Conservation (phyloP, 2,797 vertebrate species). For the Arnoldichthys spilopterus region DNA sequence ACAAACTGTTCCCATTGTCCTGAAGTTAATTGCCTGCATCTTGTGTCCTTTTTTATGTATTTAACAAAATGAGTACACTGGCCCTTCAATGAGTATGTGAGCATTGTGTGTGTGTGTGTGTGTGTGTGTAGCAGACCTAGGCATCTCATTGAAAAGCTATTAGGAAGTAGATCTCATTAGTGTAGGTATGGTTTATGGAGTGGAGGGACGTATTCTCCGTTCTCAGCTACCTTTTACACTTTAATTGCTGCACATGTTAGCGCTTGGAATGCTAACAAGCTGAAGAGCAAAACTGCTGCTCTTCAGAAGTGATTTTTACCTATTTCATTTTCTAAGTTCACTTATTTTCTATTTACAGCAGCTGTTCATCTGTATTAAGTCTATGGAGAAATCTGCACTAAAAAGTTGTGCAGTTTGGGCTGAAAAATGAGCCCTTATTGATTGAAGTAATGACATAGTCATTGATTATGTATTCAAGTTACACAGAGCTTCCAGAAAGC, state of each 20-base stretch:
- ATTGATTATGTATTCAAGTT: slow-evolving; percentile 19
- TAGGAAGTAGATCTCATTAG: slow-evolving; percentile 54
- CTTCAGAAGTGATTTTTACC: slow-evolving; percentile 47
- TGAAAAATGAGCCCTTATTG: slow-evolving; percentile 14
- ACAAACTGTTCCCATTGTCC: slow-evolving; percentile 30
- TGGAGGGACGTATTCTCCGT: slow-evolving; percentile 31
- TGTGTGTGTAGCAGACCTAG: slow-evolving; percentile 19
- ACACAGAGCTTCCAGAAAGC: not conserved
- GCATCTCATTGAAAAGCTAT: slow-evolving; percentile 48
- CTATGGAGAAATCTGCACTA: slow-evolving; percentile 56
- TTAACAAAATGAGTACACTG: slow-evolving; percentile 32
- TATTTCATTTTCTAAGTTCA: not conserved
- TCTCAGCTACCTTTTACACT: slow-evolving; percentile 38
- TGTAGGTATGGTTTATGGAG: slow-evolving; percentile 41
- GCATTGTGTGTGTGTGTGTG: slow-evolving; percentile 25
- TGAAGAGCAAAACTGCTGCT: slow-evolving; percentile 45
- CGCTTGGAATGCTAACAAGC: slow-evolving; percentile 43
- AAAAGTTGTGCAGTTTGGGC: slow-evolving; percentile 38
- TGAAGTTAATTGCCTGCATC: slow-evolving; percentile 35
- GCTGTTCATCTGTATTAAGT: no score
- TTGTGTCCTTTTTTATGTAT: slow-evolving; percentile 31
- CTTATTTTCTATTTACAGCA: not conserved
- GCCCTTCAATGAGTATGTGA: slow-evolving; percentile 22
- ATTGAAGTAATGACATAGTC: slow-evolving; percentile 24
- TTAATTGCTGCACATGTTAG: slow-evolving; percentile 46